Evolutionary conservation across 2,888 invertebrate species (phyloP), one percentile per base, ranked within the genome.

Genomic region (Dioctria linearis): DNA sequence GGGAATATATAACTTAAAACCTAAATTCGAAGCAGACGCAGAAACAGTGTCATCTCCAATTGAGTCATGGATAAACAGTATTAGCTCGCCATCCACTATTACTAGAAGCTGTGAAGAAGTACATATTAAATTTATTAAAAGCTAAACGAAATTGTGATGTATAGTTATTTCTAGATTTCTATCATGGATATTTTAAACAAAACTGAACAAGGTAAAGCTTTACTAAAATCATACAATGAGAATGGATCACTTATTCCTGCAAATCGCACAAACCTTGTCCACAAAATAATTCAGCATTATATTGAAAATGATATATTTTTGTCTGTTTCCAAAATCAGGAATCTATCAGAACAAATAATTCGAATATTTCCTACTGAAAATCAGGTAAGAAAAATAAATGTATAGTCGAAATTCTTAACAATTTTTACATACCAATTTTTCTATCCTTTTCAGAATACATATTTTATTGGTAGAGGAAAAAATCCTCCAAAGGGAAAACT

Each of bases 351-450:
- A 40, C 63, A 82, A 79, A 80, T 82, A 13, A n/a, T 81, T 0
- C 66, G 80, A 57, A 39, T 82, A 54, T 82, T 82, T 80, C 82
- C 82, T 11, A 82, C 69, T n/a, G 82, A 83, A 80, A 42, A 69
- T 51, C 3, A 79, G 79, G 80, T 82, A 63, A 65, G n/a, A n/a
- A n/a, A n/a, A n/a, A n/a, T n/a, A n/a, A n/a, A n/a, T n/a, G n/a
- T n/a, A n/a, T n/a, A 46, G 8, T 46, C 46, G 4, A 8, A 46
- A 46, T 46, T 46, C 8, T 5, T 46, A 46, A 46, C n/a, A n/a
- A n/a, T n/a, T 5, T 46, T 46, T 46, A 46, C 46, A 46, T 46
- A 46, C 4, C 5, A 46, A 8, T 46, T 46, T 5, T 5, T 46
- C 8, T 46, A 5, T 13, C 5, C 11, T 49, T 67, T 25, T 51